Evolutionary conservation across 2,113 vertebrate genomes (phyloP), one percentile per base, ranked within the genome.

Genomic region (Genyomyrus donnyi): DNA sequence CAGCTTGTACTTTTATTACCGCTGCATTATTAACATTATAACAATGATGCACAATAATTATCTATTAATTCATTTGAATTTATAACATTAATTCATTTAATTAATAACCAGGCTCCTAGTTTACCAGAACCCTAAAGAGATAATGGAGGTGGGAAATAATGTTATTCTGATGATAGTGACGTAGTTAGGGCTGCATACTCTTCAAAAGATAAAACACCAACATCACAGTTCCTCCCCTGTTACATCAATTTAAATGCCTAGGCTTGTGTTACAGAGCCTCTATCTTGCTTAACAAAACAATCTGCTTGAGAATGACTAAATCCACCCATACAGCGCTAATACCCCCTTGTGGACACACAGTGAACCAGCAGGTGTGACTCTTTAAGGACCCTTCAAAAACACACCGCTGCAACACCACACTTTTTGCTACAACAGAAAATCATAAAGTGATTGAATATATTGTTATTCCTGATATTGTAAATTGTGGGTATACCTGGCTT

Each of bases 291-390:
- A 53, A 15, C 27, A 39, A 35, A 52, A 87, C 50, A 87, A 53
- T 53, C 19, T 80, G 6, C n/a, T 35, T 39, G 3, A 3, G 15
- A 52, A 27, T 11, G n/a, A 39, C 10, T 80, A 80, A 83, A 66
- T 86, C 46, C n/a, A 15, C 62, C 46, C 11, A 85, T 85, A 31
- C 21, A n/a, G 45, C 45, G 35, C 56, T 70, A 39, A 5, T 50
- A 48, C 83, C 88, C 56, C 83, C 88, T 52, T 50, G 90, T 90
- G 90, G 88, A 19, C 49, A 88, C 24, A 35, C 17, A 7, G 56
- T 39, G 85, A 39, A 42, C 5, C 31, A 39, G 46, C 88, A 89
- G 39, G 15, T 15, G 27, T 27, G 49, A 13, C 66, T 74, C 46
- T 42, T 35, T 50, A 35, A 48, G 8, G 46, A 50, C 48, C 48